phyloP scores from a whole-genome alignment of 2,797 vertebrate species.

The Sebastes dallii region DNA sequence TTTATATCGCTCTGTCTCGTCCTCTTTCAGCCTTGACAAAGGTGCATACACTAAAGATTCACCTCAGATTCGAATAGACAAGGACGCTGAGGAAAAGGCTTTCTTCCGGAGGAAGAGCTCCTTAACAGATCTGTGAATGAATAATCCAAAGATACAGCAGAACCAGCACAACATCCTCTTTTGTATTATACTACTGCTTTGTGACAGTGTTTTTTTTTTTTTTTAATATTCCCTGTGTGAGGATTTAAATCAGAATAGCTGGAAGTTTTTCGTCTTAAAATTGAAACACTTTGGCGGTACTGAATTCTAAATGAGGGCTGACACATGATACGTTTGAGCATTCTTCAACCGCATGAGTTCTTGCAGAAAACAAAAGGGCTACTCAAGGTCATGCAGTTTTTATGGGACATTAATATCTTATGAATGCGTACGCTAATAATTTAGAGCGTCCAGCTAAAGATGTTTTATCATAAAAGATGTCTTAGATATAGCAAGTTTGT shows the following conservation, averaged over 20 bases:
- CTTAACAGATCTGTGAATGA: constrained; percentile 87
- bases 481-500: neutral
- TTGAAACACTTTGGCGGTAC: constrained; percentile 39
- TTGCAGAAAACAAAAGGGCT: constrained; percentile 36
- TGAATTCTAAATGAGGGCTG: constrained; percentile 18
- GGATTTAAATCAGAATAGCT: constrained; percentile 39
- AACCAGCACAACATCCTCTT: neutral
- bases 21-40: constrained; percentile 83
- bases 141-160: constrained; percentile 72
- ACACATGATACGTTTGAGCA: neutral
- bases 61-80: constrained; percentile 89
- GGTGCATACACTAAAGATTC: constrained; percentile 83
- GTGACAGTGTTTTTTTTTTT: constrained; percentile 39
- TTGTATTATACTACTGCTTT: constrained; percentile 24
- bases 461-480: constrained; percentile 3
- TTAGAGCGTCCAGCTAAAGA: constrained; percentile 8
- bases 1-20: neutral
- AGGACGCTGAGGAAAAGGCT: constrained; percentile 83
- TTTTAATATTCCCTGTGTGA: neutral
- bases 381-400: constrained; percentile 34
- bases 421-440: constrained; percentile 19
- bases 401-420: constrained; percentile 16
- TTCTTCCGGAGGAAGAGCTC: constrained; percentile 87
- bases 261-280: constrained; percentile 45
- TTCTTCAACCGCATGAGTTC: neutral